A percentile compares a stretch with the other conserved stretches of the same genome.
Evolutionary conservation across 2,797 vertebrate genomes (phyloP).

Genomic region (Sebastes itinus): DNA sequence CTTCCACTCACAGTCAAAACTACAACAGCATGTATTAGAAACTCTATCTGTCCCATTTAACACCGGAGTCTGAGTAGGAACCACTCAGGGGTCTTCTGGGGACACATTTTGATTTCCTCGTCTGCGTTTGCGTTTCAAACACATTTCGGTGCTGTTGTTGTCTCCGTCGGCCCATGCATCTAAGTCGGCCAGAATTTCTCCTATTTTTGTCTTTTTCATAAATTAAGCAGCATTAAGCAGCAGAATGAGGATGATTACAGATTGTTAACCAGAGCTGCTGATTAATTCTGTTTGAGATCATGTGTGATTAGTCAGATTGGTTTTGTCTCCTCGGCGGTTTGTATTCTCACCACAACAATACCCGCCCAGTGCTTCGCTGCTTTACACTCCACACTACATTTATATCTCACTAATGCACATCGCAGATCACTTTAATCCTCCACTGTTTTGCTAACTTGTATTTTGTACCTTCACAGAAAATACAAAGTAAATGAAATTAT

Average conservation of each 20-base stretch:
- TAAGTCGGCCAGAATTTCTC: constrained; percentile 11
- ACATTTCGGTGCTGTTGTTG: constrained; percentile 1
- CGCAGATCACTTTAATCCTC: constrained; percentile 41
- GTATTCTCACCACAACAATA: constrained; percentile 64
- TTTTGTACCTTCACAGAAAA: constrained; percentile 39
- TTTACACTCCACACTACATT: background rate
- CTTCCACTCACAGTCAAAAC: constrained; percentile 17
- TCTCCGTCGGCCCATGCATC: background rate
- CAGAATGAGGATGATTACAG: constrained; percentile 55
- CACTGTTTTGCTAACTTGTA: constrained; percentile 24
- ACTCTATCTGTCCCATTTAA: background rate
- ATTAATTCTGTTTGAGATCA: constrained; percentile 74
- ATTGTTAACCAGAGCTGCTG: constrained; percentile 61
- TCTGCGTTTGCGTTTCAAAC: background rate
- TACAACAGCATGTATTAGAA: constrained; percentile 57
- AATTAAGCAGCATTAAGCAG: constrained; percentile 40
- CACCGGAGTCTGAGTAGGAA: background rate
- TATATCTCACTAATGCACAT: constrained; percentile 20
- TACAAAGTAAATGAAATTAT: constrained; percentile 45
- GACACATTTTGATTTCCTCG: constrained; percentile 28
- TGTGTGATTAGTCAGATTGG: constrained; percentile 70
- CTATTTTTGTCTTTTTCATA: constrained; percentile 14
- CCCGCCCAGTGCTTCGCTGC: constrained; percentile 29
- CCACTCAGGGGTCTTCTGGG: constrained; percentile 43
- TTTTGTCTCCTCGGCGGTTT: constrained; percentile 65